Evolutionary conservation across 2,888 invertebrate genomes (phyloP).

Genomic region (Sesia apiformis): DNA sequence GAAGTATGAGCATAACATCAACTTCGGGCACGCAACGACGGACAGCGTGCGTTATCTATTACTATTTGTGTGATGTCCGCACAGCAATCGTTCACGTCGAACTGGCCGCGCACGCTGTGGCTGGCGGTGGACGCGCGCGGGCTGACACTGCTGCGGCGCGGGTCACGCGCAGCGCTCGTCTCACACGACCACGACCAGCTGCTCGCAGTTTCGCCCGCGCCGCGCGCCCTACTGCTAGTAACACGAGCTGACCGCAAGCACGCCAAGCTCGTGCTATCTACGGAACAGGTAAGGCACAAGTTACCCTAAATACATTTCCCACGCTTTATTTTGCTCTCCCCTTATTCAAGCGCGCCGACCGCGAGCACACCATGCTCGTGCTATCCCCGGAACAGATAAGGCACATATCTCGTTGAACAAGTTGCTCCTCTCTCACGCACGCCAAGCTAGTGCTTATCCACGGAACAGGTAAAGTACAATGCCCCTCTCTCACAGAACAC

Average conservation of each 20-base stretch:
- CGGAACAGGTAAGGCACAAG: slow-evolving; percentile 80
- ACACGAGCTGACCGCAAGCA: slow-evolving; percentile 93
- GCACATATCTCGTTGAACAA: too few relatives aligned
- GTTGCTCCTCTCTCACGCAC: too few relatives aligned
- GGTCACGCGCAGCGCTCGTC: slow-evolving; percentile 90
- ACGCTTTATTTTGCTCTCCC: too few relatives aligned
- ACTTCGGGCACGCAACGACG: too few relatives aligned
- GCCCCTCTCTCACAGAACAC: too few relatives aligned
- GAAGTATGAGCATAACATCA: too few relatives aligned
- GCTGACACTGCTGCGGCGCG: slow-evolving; percentile 90
- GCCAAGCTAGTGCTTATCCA: slow-evolving; percentile 76
- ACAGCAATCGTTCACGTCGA: slow-evolving; percentile 96
- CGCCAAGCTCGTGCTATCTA: slow-evolving; percentile 94
- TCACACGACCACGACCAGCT: slow-evolving; percentile 94
- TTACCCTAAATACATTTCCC: too few relatives aligned
- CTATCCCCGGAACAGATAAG: slow-evolving; percentile 91
- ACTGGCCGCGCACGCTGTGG: slow-evolving; percentile 95
- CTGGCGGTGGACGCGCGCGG: slow-evolving; percentile 94
- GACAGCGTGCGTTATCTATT: too few relatives aligned
- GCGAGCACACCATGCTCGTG: slow-evolving; percentile 89
- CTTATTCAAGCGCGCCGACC: too few relatives aligned
- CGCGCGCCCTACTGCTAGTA: slow-evolving; percentile 94
- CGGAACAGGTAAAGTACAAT: too few relatives aligned
- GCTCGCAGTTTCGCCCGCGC: slow-evolving; percentile 92
- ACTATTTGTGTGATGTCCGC: slow-evolving; percentile 5